Conservation (phyloP, 2,797 vertebrate species). For the Hyperoplus immaculatus region DNA sequence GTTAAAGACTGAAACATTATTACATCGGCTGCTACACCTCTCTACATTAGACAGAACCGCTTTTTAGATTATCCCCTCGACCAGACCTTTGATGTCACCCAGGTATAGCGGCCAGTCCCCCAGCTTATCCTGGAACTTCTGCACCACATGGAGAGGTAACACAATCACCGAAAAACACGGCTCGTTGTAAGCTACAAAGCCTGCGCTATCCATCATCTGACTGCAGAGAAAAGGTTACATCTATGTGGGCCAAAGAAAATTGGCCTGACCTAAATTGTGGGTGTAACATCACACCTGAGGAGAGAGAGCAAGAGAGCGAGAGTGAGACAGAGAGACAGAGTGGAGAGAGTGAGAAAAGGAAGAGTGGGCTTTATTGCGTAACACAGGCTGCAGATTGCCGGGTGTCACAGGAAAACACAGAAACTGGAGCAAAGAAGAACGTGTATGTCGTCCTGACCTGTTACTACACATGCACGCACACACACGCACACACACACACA, state of each 20-base stretch:
- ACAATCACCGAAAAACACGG: conserved; percentile 58
- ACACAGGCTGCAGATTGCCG: conserved; percentile 41
- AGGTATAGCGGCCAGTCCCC: conserved; percentile 1
- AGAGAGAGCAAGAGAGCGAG: conserved; percentile 7
- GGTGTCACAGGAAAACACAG: conserved; percentile 34
- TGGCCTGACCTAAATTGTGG: conserved; percentile 76
- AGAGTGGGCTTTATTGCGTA: conserved; percentile 56
- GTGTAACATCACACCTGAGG: conserved; percentile 68
- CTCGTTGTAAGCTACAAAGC: conserved; percentile 48
- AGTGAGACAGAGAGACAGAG: too few relatives aligned
- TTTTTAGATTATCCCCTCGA: not conserved
- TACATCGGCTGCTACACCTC: too few relatives aligned
- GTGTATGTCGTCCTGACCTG: conserved; percentile 52
- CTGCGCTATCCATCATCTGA: conserved; percentile 56
- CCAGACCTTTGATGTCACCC: conserved; percentile 27
- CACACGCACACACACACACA: not conserved
- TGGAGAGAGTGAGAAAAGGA: conserved; percentile 6
- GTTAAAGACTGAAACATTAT: too few relatives aligned
- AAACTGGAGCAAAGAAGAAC: conserved; percentile 60
- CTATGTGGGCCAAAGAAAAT: conserved; percentile 70
- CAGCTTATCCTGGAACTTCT: conserved; percentile 55
- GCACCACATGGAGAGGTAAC: conserved; percentile 53
- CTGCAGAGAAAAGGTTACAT: conserved; percentile 58
- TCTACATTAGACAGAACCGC: not conserved
- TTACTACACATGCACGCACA: not conserved